Conservation (phyloP, 30 jellyfish, hydroid and myxozoan species). For the Aurelia sp. region DNA sequence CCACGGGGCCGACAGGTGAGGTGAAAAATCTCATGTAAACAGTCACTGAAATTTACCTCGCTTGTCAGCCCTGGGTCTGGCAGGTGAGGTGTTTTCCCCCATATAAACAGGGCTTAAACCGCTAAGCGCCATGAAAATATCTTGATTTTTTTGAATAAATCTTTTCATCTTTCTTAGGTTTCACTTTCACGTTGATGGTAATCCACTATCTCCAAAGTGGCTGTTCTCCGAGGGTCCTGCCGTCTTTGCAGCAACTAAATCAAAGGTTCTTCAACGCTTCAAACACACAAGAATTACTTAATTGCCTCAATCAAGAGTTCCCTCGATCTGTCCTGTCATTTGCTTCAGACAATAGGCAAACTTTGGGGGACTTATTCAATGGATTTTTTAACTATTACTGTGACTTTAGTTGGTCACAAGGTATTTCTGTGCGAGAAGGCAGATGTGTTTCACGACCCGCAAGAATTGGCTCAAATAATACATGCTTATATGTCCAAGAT, state of each 20-base stretch:
- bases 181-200: conserved; percentile 36
- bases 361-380: conserved; percentile 32
- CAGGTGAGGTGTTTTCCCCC: too few species aligned
- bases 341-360: conserved; percentile 34
- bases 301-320: conserved; percentile 9
- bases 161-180: conserved; percentile 13
- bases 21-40: too few species aligned
- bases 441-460: conserved; percentile 26
- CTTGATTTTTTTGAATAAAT: too few species aligned
- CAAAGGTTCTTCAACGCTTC: conserved; percentile 20
- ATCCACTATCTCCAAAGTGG: conserved; percentile 59
- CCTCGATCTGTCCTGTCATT: conserved; percentile 23
- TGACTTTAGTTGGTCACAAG: conserved; percentile 25
- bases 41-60: too few species aligned
- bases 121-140: too few species aligned
- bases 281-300: not conserved
- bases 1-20: too few species aligned
- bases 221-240: conserved; percentile 42
- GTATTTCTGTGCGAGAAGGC: conserved; percentile 52
- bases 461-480: conserved; percentile 36
- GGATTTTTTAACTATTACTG: conserved; percentile 55
- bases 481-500: conserved; percentile 57
- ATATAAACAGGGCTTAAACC: too few species aligned
- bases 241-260: conserved; percentile 44
- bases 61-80: too few species aligned